Base-by-base conservation (phyloP, 2,888 invertebrate genomes). In the Caradrina clavipalpis region DNA sequence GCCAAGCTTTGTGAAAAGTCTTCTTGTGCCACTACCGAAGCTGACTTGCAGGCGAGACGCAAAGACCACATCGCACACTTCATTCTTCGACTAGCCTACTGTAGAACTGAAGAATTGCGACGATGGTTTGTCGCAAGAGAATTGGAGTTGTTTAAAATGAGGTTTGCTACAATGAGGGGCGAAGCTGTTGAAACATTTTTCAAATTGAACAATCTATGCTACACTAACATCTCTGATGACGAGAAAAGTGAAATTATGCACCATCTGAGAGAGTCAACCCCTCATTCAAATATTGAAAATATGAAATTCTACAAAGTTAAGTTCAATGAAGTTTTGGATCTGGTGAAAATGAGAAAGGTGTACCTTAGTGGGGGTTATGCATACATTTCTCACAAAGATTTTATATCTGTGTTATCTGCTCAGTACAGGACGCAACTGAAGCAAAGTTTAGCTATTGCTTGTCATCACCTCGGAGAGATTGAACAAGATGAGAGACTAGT, bases 1-100 rank as follows among this genome's bases (percentile, higher is more conserved):
- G 91, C 96, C 11, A 96, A 97, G 78, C 92, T 98, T 22, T 96
- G 97, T 76, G 95, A 97, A 81, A 96, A 96, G 66, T 93, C 94
- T 63, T 96, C 94, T 50, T 96, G 94, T 83, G 94, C 95, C 10
- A 96, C 96, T 51, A 95, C 94, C 17, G 97, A 97, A 74, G 88
- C 93, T 1, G 97, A 98, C 86, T 89, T 97, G 54, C 97, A 97
- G 88, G 97, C 97, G 1, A 96, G 98, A 66, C 96, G 97, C 45
- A 97, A 97, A 75, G 99, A 99, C 92, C 98, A 98, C 86, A 97
- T 99, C 61, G 98, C 99, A 0, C 99, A 99, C 92, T 99, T 98
- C 90, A 98, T 99, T 84, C 95, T 99, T 4, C 96, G 99, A 67
- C 93, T 99, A 69, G 99, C 99, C 0, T 99, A 98, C 92, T 99